Conservation (phyloP, 2,113 vertebrate genomes). For the Tretioscincus oriximinensis region DNA sequence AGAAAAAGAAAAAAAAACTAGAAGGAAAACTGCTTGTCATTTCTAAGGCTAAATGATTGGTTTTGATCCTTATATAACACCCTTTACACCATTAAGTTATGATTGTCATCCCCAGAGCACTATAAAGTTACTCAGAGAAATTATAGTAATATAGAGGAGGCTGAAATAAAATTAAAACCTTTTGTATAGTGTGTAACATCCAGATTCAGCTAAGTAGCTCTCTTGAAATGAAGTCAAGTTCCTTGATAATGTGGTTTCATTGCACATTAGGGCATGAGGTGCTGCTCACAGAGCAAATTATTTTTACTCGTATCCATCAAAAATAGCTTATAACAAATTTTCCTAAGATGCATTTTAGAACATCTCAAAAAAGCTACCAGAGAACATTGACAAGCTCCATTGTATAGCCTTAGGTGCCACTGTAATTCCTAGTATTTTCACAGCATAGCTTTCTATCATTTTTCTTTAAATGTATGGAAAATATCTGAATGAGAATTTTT, state of each 20-base stretch:
- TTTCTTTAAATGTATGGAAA: not conserved
- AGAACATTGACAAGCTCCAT: not conserved
- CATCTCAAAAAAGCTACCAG: not conserved
- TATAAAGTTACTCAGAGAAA: constrained; percentile 19
- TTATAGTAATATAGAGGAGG: constrained; percentile 7
- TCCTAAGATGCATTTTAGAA: constrained; percentile 18
- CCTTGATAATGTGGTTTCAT: constrained; percentile 29
- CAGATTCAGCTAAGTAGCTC: constrained; percentile 24
- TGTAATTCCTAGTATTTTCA: not conserved
- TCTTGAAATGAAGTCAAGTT: constrained; percentile 40
- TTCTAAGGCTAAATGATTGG: constrained; percentile 11
- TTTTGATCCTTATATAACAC: constrained; percentile 22
- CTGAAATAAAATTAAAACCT: constrained; percentile 43
- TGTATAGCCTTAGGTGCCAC: constrained; percentile 3
- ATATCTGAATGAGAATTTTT: not conserved
- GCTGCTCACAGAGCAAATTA: constrained; percentile 25
- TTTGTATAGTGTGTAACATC: constrained; percentile 29
- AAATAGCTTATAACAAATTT: not conserved
- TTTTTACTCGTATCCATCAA: constrained; percentile 36
- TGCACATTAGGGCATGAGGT: constrained; percentile 34
- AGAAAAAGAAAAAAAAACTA: constrained; percentile 9
- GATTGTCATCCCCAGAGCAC: constrained; percentile 40
- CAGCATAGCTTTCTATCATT: not conserved
- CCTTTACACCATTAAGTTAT: not conserved
- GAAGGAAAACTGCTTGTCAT: not conserved